Conservation (phyloP, 2,888 invertebrate species). For the Epiblema foenella region DNA sequence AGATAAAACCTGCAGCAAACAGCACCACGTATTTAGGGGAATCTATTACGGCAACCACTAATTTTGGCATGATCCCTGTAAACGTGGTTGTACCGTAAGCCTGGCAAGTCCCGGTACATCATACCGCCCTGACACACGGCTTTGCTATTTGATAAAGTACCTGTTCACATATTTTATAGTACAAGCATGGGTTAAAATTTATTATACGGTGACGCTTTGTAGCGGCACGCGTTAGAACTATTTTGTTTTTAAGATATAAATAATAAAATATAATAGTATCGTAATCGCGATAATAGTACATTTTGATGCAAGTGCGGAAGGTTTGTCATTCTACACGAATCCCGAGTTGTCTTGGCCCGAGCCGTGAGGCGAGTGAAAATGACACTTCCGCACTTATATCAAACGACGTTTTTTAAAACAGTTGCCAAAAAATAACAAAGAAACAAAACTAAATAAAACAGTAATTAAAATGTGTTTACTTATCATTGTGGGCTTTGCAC, state of each 20-base stretch:
- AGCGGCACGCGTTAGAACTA: constrained; percentile 31
- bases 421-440: too few relatives aligned
- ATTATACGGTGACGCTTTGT: constrained; percentile 53
- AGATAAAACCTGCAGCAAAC: constrained; percentile 10
- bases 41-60: constrained; percentile 71
- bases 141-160: constrained; percentile 80
- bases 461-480: too few relatives aligned
- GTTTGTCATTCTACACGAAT: too few relatives aligned
- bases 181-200: constrained; percentile 71
- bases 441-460: too few relatives aligned
- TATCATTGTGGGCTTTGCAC: too few relatives aligned
- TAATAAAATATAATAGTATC: too few relatives aligned
- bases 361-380: too few relatives aligned
- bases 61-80: constrained; percentile 63
- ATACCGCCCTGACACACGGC: constrained; percentile 75
- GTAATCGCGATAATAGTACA: too few relatives aligned
- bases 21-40: constrained; percentile 53
- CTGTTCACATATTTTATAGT: constrained; percentile 81
- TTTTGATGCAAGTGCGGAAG: too few relatives aligned
- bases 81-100: constrained; percentile 65
- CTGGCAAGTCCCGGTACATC: constrained; percentile 77
- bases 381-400: too few relatives aligned
- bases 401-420: too few relatives aligned
- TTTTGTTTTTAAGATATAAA: not conserved
- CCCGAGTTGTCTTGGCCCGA: too few relatives aligned